Conservation (phyloP, 1,140 invertebrate genomes). For the Brachystomella parvula region DNA sequence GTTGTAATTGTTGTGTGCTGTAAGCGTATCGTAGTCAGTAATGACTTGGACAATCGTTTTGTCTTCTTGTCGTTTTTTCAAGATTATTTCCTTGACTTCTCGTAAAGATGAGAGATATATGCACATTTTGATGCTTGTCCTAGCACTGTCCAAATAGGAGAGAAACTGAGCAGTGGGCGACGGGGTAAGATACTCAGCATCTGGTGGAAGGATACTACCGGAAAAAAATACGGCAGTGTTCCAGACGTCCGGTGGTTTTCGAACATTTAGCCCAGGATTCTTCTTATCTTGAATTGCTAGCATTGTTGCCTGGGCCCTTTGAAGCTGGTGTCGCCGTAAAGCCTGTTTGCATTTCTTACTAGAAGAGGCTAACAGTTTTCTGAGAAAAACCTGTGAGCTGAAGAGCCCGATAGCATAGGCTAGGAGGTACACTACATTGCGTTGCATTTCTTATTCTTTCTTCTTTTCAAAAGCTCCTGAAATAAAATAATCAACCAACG, state of each 20-base stretch:
- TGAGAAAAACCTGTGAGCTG: too few species aligned
- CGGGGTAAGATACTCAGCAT: not conserved
- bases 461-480: too few species aligned
- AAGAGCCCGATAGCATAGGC: too few species aligned
- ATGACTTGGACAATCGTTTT: conserved; percentile 24
- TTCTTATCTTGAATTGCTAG: too few species aligned
- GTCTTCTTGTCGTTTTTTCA: conserved; percentile 14
- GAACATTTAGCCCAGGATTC: too few species aligned
- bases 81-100: conserved; percentile 14
- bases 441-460: too few species aligned
- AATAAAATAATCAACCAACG: too few species aligned
- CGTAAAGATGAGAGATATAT: conserved; percentile 18
- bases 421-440: too few species aligned
- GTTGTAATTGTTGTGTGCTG: conserved; percentile 19
- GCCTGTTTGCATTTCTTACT: too few species aligned
- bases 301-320: too few species aligned
- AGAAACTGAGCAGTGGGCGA: conserved; percentile 21
- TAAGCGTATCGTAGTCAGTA: conserved; percentile 28
- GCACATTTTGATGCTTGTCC: conserved; percentile 19
- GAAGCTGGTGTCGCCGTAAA: too few species aligned
- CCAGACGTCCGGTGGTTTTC: conserved; percentile 25
- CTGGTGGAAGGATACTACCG: not conserved
- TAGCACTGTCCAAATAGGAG: conserved; percentile 21
- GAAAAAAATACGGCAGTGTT: conserved; percentile 28
- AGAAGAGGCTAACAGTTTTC: too few species aligned